Conservation (phyloP, 64 coral and sea anemone species). For the Acropora tenuis region DNA sequence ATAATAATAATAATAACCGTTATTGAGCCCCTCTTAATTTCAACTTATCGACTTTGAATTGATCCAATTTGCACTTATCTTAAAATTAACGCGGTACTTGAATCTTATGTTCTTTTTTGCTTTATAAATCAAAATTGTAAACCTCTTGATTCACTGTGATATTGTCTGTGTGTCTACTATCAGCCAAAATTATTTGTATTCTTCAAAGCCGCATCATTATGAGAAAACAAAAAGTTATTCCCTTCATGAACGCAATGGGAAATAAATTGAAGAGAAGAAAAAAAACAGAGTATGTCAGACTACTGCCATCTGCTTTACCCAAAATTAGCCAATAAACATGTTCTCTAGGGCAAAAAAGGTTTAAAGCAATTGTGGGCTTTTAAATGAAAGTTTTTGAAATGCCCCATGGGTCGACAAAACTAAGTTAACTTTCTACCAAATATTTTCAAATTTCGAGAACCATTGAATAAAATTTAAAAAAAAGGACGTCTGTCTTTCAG, state of each 20-base stretch:
- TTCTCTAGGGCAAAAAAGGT: neutral
- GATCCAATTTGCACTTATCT: neutral
- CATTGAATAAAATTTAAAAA: neutral
- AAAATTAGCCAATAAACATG: neutral
- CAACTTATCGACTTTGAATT: neutral
- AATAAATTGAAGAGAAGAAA: neutral
- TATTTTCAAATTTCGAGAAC: neutral
- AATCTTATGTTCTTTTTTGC: neutral
- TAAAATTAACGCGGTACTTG: neutral
- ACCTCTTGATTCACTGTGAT: slow-evolving; percentile 21
- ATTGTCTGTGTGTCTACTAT: slow-evolving; percentile 19
- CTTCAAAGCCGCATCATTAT: neutral
- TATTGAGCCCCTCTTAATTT: slow-evolving; percentile 7
- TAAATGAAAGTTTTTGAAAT: neutral
- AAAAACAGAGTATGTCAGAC: neutral
- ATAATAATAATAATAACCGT: neutral
- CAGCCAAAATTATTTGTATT: slow-evolving; percentile 39
- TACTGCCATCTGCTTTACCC: neutral
- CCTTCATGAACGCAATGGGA: too few relatives aligned
- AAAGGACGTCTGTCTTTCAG: neutral
- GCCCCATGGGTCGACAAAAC: neutral
- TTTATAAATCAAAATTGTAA: slow-evolving; percentile 37
- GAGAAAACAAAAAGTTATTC: too few relatives aligned
- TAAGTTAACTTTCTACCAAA: too few relatives aligned
- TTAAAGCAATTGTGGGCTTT: neutral